Evolutionary conservation across 2,797 vertebrate species (phyloP).

Genomic region (Spheniscus humboldti): DNA sequence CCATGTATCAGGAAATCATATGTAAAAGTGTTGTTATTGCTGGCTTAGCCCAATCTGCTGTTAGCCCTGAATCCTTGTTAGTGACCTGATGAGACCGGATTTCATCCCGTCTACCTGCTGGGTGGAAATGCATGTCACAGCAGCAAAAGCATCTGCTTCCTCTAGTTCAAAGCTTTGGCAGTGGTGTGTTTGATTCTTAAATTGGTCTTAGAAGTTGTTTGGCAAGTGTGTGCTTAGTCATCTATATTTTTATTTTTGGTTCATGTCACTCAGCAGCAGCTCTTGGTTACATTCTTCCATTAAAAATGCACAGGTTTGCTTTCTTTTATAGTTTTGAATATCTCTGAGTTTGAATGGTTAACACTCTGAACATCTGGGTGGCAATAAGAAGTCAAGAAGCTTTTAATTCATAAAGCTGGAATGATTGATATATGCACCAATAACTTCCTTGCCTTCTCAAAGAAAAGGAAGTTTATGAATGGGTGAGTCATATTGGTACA

Average conservation of each 20-base stretch:
- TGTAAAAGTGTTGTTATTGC: conserved; percentile 63
- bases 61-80: conserved; percentile 32
- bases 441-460: neutral
- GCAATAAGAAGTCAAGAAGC: neutral
- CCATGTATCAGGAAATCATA: conserved; percentile 59
- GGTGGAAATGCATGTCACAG: conserved; percentile 66
- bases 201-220: conserved; percentile 64
- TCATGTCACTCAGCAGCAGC: neutral
- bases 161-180: conserved; percentile 66
- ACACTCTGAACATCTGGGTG: neutral
- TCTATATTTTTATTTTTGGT: conserved; percentile 57
- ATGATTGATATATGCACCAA: neutral
- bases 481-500: neutral
- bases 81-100: conserved; percentile 55
- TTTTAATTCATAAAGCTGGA: neutral
- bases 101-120: conserved; percentile 61
- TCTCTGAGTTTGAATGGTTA: neutral
- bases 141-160: conserved; percentile 68
- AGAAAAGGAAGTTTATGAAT: conserved; percentile 22
- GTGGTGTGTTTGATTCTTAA: conserved; percentile 47
- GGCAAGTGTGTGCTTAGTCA: conserved; percentile 52
- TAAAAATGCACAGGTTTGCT: neutral
- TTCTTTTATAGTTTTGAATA: neutral
- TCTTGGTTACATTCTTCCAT: neutral
- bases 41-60: conserved; percentile 45